Evolutionary conservation across 2,888 invertebrate genomes (phyloP).

Genomic region (Melinopterus prodromus): DNA sequence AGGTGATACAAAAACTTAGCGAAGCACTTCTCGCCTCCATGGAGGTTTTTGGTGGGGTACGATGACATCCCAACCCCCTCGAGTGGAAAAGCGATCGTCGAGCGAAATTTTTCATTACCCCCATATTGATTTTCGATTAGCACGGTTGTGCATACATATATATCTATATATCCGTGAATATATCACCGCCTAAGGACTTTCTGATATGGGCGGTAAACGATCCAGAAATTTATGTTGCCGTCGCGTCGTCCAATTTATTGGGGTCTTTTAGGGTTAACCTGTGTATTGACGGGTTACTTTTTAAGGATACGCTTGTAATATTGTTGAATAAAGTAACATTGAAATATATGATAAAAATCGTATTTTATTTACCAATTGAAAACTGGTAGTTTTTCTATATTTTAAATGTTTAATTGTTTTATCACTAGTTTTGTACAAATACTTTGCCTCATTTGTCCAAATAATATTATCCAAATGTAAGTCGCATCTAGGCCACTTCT

Average conservation of each 20-base stretch:
- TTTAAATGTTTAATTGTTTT: no score
- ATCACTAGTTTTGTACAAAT: no score
- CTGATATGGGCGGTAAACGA: neutral
- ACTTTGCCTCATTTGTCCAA: no score
- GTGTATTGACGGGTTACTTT: neutral
- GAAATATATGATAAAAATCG: no score
- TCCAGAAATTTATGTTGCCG: neutral
- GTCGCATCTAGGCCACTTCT: no score
- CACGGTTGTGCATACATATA: neutral
- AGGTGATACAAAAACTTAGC: neutral
- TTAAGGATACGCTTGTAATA: neutral
- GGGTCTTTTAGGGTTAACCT: neutral
- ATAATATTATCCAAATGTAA: no score
- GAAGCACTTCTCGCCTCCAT: neutral
- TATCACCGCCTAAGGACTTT: neutral
- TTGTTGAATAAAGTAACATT: neutral
- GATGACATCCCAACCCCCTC: neutral
- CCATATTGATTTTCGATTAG: conserved; percentile 25
- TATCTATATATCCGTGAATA: neutral
- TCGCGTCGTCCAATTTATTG: neutral
- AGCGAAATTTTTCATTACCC: conserved; percentile 23
- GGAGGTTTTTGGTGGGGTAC: neutral
- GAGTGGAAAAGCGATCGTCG: neutral
- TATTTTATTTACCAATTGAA: no score
- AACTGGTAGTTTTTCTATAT: no score